Base-by-base conservation (phyloP, 2,797 vertebrate genomes). In the Gymnoscopelus braueri region DNA sequence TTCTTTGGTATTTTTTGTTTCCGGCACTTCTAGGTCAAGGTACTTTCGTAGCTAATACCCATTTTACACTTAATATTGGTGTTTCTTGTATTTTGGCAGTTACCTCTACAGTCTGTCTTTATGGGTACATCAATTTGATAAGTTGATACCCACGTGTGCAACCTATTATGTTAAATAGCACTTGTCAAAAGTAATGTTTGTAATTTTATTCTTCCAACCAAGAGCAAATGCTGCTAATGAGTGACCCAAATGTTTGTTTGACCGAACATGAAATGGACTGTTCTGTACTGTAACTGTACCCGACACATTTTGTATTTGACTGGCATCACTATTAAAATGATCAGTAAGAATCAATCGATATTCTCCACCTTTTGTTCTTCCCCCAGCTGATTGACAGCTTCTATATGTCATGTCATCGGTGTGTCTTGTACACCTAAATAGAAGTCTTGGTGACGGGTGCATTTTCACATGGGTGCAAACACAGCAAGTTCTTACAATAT, bases 291-390 rank as follows among this genome's bases (percentile, higher is more conserved):
- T 74, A 2, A 67, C 65, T 82, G 58, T 67, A 74, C 70, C 72
- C 51, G 53, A 54, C 64, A 67, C 26, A 54, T 79, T 83, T 80
- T 80, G 74, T 77, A 85, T 80, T 81, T 69, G 79, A 85, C 79
- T 81, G 86, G 84, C 78, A 84, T 83, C n/a, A 60, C 60, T 63
- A 84, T 77, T 90, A 87, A 90, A 90, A 75, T 59, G 15, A 79
- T 56, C 60, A 63, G 74, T 24, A 62, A 24, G 44, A 70, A 56
- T 47, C 32, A 59, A 26, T 29, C 23, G 26, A 5, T 49, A 54
- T 53, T 26, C 61, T 76, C 59, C 13, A n/a, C 0, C 19, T 3
- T n/a, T 62, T 32, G 24, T 66, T 19, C 9, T 44, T 10, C 7
- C 7, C 7, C 39, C 39, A 44, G 39, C 2, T 44, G 39, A 10